Base-by-base conservation (phyloP, 2,888 invertebrate species). In the Spodoptera littoralis region DNA sequence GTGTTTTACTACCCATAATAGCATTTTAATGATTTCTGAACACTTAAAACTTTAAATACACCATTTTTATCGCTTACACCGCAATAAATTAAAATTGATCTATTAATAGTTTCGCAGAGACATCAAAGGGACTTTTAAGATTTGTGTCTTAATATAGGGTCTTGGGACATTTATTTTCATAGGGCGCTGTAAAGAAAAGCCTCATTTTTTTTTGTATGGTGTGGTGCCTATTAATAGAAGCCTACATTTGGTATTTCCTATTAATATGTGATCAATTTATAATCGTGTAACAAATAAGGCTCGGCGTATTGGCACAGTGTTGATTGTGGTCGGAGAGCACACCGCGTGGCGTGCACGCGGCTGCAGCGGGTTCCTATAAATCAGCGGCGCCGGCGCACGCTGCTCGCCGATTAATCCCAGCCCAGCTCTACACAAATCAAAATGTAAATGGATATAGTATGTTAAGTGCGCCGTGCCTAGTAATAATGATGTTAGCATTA, bases 401-500 rank as follows among this genome's bases (percentile, higher is more conserved):
- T 82, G 86, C 88, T 84, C 85, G 89, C 89, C 93, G 93, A 93
- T 94, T 94, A 93, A 93, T 93, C 92, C 93, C 90, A 84, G 84
- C 84, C 80, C 80, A 90, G 89, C 92, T 89, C 88, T 88, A 90
- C 93, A 94, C 94, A 94, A 94, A 94, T 94, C 94, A 94, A 93
- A 92, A 92, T 93, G 93, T 92, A 93, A 93, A 93, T 92, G 93
- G 92, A 94, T 94, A 93, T 92, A 92, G 91, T 92, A 93, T 92
- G 93, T 91, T 93, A 93, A 94, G 93, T 92, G 92, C 92, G 89
- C 90, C 86, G 85, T 88, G 90, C 88, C 92, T 89, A 88, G 93
- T 94, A 94, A 94, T 94, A 94, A 94, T 94, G 94, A 94, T 94
- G 94, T 94, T 94, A 93, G 94, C 94, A 94, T 94, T 94, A 94